These are phyloP conservation scores for Heliconius sara DNA, from an alignment of 2,888 invertebrate genomes.

Conservation along the genomic window DNA sequence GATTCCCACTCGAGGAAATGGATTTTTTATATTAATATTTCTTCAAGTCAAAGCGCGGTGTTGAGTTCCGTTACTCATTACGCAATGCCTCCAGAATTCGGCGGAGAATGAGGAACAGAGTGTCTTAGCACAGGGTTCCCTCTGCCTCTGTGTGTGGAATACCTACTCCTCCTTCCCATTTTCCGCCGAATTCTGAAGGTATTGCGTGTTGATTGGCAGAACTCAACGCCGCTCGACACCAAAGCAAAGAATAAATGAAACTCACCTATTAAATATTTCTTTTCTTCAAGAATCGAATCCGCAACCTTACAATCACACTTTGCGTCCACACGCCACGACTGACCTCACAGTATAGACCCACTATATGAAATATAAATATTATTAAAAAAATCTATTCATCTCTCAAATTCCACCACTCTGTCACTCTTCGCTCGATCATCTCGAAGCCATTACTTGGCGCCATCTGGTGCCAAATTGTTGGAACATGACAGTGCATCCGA, in stretches of 20 bases:
- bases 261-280: neutral
- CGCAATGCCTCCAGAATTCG: too few species aligned
- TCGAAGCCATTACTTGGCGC: slow-evolving; percentile 48
- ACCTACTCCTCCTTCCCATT: neutral
- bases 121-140: too few species aligned
- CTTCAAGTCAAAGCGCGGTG: too few species aligned
- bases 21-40: too few species aligned
- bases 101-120: too few species aligned
- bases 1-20: too few species aligned
- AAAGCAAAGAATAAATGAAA: neutral
- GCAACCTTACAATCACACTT: neutral
- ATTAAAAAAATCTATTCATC: neutral
- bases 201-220: too few species aligned
- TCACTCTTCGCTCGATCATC: slow-evolving; percentile 38
- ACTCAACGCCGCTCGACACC: neutral
- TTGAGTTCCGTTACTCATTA: too few species aligned
- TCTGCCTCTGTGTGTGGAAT: too few species aligned
- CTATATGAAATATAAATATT: neutral
- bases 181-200: too few species aligned
- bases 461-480: slow-evolving; percentile 58
- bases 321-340: too few species aligned
- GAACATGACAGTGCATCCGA: slow-evolving; percentile 50
- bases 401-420: slow-evolving; percentile 13
- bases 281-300: neutral
- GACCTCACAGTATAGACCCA: neutral